Evolutionary conservation across 2,113 vertebrate genomes (phyloP), one percentile per base, ranked within the genome.

Genomic region (Solea senegalensis): DNA sequence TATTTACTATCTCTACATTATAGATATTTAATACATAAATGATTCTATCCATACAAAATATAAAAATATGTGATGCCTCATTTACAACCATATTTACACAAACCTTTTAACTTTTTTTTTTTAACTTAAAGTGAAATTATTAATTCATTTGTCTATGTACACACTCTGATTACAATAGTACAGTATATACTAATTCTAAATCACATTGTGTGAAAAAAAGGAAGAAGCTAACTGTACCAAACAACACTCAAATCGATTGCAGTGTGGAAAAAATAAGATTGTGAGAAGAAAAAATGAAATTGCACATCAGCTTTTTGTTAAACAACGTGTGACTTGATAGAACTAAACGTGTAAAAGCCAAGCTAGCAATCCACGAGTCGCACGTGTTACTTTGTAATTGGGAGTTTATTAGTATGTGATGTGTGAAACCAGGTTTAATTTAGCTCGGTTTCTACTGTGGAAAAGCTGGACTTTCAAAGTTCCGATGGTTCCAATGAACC

Each of bases 51-150:
- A 92, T 94, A 95, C 90, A 92, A 95, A 95, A 96, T 96, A 97
- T 96, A 98, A 95, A 98, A 97, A 97, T 96, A 96, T 96, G 94
- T 95, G 94, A 93, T 96, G 95, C 93, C 94, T 96, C 95, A 96
- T 98, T 98, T 98, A 97, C 96, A 97, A 94, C 82, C 69, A 92
- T 96, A 98, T 98, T 94, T 97, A 98, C 93, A 94, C 56, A 40
- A 66, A 91, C 82, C 21, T 21, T 21, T 21, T 21, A 21, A 21
- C 21, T 21, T 86, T 93, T 80, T 34, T 85, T 93, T 80, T 58
- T 94, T 95, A 94, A 95, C 83, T 95, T 94, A 95, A 65, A 86
- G 84, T 85, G 88, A 91, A 88, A 90, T 92, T 90, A 90, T 91
- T 88, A 80, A 90, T 91, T 89, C 60, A 86, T 90, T 92, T 90